These are phyloP conservation scores for Bombus superbus DNA, from an alignment of 1,140 invertebrate genomes.

Conservation along the genomic window DNA sequence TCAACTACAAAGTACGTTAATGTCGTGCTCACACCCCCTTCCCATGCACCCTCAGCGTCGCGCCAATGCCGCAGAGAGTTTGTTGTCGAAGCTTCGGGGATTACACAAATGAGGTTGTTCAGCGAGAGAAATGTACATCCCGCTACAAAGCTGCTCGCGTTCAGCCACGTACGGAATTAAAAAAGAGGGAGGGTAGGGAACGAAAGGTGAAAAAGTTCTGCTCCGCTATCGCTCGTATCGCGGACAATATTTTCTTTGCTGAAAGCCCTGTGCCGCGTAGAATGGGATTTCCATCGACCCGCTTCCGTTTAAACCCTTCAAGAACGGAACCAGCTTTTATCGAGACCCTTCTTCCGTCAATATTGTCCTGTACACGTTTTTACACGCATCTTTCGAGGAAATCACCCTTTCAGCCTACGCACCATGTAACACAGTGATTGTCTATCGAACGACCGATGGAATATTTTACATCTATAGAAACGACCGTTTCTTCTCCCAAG, in stretches of 20 bases:
- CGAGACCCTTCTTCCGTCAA: constrained; percentile 43
- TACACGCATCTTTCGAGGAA: constrained; percentile 17
- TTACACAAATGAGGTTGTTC: constrained; percentile 75
- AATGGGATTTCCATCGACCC: constrained; percentile 68
- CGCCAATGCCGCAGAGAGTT: constrained; percentile 64
- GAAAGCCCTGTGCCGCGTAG: constrained; percentile 63
- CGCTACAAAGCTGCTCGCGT: constrained; percentile 64
- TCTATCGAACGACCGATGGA: not conserved
- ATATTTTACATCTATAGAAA: not conserved
- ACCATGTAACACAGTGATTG: not conserved
- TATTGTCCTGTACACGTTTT: constrained; percentile 37
- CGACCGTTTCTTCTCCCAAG: not conserved
- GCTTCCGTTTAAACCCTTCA: constrained; percentile 64
- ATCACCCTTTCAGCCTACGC: not conserved
- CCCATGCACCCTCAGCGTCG: constrained; percentile 41
- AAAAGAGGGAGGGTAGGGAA: constrained; percentile 19
- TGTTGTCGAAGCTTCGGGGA: constrained; percentile 73
- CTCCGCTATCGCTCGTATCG: constrained; percentile 59
- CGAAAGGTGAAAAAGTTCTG: constrained; percentile 64
- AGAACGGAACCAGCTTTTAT: constrained; percentile 66
- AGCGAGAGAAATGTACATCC: constrained; percentile 68
- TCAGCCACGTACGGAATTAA: constrained; percentile 64
- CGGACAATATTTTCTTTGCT: constrained; percentile 70
- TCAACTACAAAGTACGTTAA: constrained; percentile 74
- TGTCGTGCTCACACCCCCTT: constrained; percentile 66